Conservation (phyloP, 2,888 invertebrate species). For the Podabrus alpinus region DNA sequence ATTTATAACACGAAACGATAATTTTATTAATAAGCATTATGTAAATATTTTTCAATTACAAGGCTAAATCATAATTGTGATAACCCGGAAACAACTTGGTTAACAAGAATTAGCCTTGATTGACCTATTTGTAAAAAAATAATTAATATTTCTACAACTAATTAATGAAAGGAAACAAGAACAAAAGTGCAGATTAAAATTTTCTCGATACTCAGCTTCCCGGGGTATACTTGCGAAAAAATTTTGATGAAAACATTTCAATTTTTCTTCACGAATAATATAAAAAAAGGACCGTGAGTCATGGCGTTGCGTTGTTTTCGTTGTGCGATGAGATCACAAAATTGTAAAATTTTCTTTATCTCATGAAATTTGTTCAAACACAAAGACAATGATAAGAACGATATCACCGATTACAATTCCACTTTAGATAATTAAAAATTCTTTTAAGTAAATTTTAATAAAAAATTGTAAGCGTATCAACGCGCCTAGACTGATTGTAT, state of each 20-base stretch:
- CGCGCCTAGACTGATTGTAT: not conserved
- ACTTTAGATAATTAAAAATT: not conserved
- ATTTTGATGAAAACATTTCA: not conserved
- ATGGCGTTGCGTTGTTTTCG: not conserved
- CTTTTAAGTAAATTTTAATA: not conserved
- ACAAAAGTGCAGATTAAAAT: not conserved
- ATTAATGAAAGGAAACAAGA: not conserved
- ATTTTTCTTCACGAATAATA: not conserved
- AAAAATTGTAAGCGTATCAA: not conserved
- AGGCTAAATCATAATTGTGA: not conserved
- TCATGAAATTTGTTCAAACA: not conserved
- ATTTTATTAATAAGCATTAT: not conserved
- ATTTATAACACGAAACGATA: not conserved
- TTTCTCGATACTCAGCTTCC: not conserved
- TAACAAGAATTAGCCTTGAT: not conserved
- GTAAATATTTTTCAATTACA: not conserved
- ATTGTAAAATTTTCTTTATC: not conserved
- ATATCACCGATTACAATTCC: not conserved
- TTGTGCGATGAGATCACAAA: not conserved
- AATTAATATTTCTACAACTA: not conserved
- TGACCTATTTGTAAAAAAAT: not conserved
- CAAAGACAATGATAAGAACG: not conserved
- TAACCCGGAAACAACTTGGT: not conserved
- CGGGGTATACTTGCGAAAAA: not conserved
- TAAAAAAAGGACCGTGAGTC: not conserved